Percentiles rank a stretch among this genome's conserved stretches.
These are phyloP conservation scores for Drosophila obscura DNA, from an alignment of 1,140 invertebrate genomes.

Conservation along the genomic window DNA sequence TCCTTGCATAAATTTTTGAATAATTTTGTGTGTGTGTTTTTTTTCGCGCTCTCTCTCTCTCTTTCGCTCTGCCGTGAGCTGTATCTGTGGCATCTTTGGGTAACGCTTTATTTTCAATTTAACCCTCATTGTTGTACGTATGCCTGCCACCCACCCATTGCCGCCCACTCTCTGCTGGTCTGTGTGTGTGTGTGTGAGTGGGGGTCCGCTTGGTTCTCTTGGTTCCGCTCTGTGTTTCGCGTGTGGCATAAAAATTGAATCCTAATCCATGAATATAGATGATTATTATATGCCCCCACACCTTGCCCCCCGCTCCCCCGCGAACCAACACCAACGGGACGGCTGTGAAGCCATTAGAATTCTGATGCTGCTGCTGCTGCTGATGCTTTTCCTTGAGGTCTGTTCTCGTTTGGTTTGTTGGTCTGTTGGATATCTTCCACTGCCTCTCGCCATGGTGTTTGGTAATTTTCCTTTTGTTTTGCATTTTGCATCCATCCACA, in stretches of 20 bases:
- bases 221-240: slow-evolving; percentile 44
- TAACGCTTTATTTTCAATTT: slow-evolving; percentile 81
- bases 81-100: slow-evolving; percentile 36
- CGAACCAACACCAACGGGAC: slow-evolving; percentile 51
- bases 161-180: background rate
- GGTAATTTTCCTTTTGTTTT: slow-evolving; percentile 78
- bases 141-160: too few species aligned
- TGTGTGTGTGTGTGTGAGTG: too few species aligned
- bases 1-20: slow-evolving; percentile 83
- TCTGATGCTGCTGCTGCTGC: slow-evolving; percentile 31
- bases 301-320: background rate
- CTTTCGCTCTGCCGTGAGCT: background rate
- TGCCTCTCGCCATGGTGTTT: background rate
- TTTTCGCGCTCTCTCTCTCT: slow-evolving; percentile 3
- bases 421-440: background rate
- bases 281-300: slow-evolving; percentile 78
- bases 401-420: background rate
- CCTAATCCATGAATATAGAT: slow-evolving; percentile 84
- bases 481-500: slow-evolving; percentile 63
- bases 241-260: slow-evolving; percentile 83
- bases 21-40: slow-evolving; percentile 57
- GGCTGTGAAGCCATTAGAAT: slow-evolving; percentile 67
- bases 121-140: slow-evolving; percentile 67
- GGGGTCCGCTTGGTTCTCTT: background rate
- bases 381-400: slow-evolving; percentile 8